These are phyloP conservation scores for Rutilus rutilus DNA, from an alignment of 2,113 vertebrate genomes.

Conservation along the genomic window DNA sequence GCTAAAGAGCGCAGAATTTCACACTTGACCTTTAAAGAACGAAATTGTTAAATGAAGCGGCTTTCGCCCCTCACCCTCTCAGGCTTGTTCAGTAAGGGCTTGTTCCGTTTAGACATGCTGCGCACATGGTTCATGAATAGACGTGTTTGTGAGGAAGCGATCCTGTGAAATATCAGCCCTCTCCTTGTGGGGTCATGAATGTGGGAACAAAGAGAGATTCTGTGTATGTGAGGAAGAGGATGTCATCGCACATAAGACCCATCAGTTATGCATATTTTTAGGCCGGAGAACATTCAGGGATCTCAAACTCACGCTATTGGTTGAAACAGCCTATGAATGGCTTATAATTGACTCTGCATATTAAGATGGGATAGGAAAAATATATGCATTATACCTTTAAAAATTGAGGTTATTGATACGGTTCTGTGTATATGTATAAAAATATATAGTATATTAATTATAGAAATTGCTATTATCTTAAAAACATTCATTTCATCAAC, in stretches of 20 bases:
- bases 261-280: conserved; percentile 68
- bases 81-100: conserved; percentile 77
- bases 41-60: conserved; percentile 58
- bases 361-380: not conserved
- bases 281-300: conserved; percentile 20
- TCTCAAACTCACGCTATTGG: not conserved
- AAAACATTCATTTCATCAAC: too few species aligned
- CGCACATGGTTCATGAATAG: conserved; percentile 75
- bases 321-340: not conserved
- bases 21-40: conserved; percentile 14
- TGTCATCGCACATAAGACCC: conserved; percentile 76
- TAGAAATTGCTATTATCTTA: too few species aligned
- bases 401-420: not conserved
- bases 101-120: conserved; percentile 70
- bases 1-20: not conserved
- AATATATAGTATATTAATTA: too few species aligned
- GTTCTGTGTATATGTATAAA: too few species aligned
- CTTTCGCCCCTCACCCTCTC: conserved; percentile 72
- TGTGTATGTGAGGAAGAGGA: conserved; percentile 74
- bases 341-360: not conserved
- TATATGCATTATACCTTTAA: not conserved
- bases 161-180: conserved; percentile 64
- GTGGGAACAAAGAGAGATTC: conserved; percentile 80
- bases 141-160: conserved; percentile 79
- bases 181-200: conserved; percentile 62